These are phyloP conservation scores for Lacerta agilis DNA, from an alignment of 2,797 vertebrate species.

Conservation along the genomic window DNA sequence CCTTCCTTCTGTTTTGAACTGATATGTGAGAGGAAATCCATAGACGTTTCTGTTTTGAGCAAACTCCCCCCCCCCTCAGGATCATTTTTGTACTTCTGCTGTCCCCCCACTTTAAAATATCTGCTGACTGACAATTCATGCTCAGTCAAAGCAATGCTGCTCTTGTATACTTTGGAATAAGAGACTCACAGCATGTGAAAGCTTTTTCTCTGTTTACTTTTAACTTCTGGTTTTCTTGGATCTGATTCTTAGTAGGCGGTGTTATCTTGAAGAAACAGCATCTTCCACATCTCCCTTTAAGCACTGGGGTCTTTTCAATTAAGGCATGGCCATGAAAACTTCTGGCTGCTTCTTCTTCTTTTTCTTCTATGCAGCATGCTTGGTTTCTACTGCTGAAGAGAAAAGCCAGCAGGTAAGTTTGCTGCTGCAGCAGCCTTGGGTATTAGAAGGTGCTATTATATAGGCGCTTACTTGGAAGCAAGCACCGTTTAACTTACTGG, in stretches of 20 bases:
- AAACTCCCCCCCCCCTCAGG: slow-evolving; percentile 56
- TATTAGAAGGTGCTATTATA: background rate
- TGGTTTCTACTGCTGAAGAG: slow-evolving; percentile 53
- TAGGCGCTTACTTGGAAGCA: background rate
- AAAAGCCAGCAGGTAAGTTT: slow-evolving; percentile 65
- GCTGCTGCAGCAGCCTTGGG: background rate
- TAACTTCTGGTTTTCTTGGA: slow-evolving; percentile 72
- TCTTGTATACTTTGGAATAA: slow-evolving; percentile 54
- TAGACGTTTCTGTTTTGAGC: slow-evolving; percentile 85
- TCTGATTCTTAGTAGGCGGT: slow-evolving; percentile 65
- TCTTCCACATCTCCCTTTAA: slow-evolving; percentile 45
- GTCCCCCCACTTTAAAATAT: slow-evolving; percentile 57
- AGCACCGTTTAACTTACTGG: background rate
- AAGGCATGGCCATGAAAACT: slow-evolving; percentile 66
- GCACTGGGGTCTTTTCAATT: slow-evolving; percentile 59
- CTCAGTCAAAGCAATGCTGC: slow-evolving; percentile 45
- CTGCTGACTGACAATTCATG: slow-evolving; percentile 56
- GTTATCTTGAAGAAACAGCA: slow-evolving; percentile 62
- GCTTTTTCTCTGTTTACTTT: slow-evolving; percentile 61
- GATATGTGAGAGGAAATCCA: slow-evolving; percentile 86
- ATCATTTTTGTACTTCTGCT: slow-evolving; percentile 44
- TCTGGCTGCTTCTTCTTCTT: slow-evolving; percentile 56
- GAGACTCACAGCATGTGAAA: slow-evolving; percentile 51
- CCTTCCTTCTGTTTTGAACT: slow-evolving; percentile 81
- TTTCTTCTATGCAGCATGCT: slow-evolving; percentile 58